A percentile compares a stretch with the other conserved stretches of the same genome.
Evolutionary conservation across 2,797 vertebrate species (phyloP).

Genomic region (Staurois parvus): DNA sequence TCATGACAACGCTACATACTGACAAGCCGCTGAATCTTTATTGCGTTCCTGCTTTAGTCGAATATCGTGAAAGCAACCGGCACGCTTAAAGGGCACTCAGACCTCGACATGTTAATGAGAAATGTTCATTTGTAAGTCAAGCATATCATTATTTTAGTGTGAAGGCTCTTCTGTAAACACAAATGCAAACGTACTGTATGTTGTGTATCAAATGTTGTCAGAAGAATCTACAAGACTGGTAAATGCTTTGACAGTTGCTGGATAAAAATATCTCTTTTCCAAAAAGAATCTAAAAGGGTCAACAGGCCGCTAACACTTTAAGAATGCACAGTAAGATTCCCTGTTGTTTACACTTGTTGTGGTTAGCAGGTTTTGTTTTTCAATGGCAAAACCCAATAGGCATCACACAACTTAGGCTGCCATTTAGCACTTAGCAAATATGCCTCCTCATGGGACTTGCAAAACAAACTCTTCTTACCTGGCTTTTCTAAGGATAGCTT

Average conservation of each 20-base stretch:
- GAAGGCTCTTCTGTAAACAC: neutral
- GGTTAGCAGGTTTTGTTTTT: neutral
- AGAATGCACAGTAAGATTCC: neutral
- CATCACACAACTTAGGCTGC: too few relatives aligned
- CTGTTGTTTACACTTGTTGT: neutral
- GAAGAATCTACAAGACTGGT: neutral
- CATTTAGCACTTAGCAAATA: too few relatives aligned
- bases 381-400: neutral
- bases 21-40: constrained; percentile 56
- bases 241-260: neutral
- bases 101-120: constrained; percentile 34
- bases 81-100: constrained; percentile 38
- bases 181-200: constrained; percentile 10
- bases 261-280: neutral
- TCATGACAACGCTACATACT: constrained; percentile 59
- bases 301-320: too few relatives aligned
- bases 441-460: too few relatives aligned
- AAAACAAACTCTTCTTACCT: too few relatives aligned
- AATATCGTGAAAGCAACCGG: constrained; percentile 43
- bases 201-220: neutral
- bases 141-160: constrained; percentile 1
- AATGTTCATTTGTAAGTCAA: constrained; percentile 8
- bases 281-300: neutral
- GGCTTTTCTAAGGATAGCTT: too few relatives aligned
- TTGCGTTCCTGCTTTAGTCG: constrained; percentile 57